A percentile compares a stretch with the other conserved stretches of the same genome.
These are phyloP conservation scores for Coluber constrictor DNA, from an alignment of 2,797 vertebrate species.

Conservation along the genomic window DNA sequence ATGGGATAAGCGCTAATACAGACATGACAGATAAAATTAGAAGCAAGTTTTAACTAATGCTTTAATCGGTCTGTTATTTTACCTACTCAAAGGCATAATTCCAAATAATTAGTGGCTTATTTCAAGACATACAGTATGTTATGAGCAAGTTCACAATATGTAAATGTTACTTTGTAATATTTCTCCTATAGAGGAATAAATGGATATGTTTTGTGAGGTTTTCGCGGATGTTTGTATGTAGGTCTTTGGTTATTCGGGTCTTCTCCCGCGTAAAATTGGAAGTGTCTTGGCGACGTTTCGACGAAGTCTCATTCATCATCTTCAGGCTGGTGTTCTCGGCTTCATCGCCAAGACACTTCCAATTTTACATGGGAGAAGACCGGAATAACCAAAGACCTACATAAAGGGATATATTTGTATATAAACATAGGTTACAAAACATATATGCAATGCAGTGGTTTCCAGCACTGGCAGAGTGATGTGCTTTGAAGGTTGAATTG, in stretches of 20 bases:
- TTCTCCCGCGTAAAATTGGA: no score
- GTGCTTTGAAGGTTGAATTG: background rate
- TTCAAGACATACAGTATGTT: slow-evolving; percentile 24
- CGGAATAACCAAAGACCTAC: no score
- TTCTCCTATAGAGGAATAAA: background rate
- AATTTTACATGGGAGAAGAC: no score
- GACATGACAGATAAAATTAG: slow-evolving; percentile 43
- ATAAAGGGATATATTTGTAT: background rate
- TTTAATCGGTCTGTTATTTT: slow-evolving; percentile 22
- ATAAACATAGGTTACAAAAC: background rate
- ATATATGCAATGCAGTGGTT: background rate
- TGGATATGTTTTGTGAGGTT: no score
- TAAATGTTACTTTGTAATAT: background rate
- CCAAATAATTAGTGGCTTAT: background rate
- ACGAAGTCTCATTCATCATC: no score
- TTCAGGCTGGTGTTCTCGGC: no score
- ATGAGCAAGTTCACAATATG: background rate
- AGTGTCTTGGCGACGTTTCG: no score
- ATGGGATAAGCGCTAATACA: slow-evolving; percentile 22
- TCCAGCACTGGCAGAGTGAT: background rate
- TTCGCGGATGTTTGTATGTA: no score
- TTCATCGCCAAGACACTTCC: no score
- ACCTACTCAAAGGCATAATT: slow-evolving; percentile 13
- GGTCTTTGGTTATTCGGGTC: no score
- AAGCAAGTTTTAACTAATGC: slow-evolving; percentile 34